phyloP scores from a whole-genome alignment of 2,113 vertebrate genomes.

The Tachysurus fulvidraco region DNA sequence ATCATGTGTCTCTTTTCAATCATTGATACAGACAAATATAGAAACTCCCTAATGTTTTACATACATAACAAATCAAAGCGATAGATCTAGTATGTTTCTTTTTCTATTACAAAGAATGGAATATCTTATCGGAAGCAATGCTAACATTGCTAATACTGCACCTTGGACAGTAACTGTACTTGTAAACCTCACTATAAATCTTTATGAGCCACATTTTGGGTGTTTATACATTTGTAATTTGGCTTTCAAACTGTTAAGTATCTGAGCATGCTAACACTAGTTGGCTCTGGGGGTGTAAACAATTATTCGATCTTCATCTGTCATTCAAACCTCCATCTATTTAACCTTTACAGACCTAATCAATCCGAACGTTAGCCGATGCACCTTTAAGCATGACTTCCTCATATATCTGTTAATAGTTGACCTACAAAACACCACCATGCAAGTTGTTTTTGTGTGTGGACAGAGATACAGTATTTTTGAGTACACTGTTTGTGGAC shows the following conservation, averaged over 20 bases:
- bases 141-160: too few species aligned
- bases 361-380: not conserved
- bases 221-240: not conserved
- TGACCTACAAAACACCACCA: not conserved
- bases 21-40: not conserved
- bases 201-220: not conserved
- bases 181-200: not conserved
- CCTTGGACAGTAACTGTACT: not conserved
- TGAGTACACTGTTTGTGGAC: not conserved
- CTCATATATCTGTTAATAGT: not conserved
- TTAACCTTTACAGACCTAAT: not conserved
- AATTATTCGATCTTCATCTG: not conserved
- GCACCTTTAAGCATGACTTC: slow-evolving; percentile 1
- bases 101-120: too few species aligned
- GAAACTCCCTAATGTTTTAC: not conserved
- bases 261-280: not conserved
- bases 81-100: not conserved
- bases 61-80: too few species aligned
- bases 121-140: too few species aligned
- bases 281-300: not conserved
- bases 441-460: not conserved
- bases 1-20: not conserved
- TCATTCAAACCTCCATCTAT: not conserved
- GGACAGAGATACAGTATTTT: not conserved
- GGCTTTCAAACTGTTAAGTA: not conserved